phyloP scores from a whole-genome alignment of 2,888 invertebrate species.

The Drosophila meridiana region DNA sequence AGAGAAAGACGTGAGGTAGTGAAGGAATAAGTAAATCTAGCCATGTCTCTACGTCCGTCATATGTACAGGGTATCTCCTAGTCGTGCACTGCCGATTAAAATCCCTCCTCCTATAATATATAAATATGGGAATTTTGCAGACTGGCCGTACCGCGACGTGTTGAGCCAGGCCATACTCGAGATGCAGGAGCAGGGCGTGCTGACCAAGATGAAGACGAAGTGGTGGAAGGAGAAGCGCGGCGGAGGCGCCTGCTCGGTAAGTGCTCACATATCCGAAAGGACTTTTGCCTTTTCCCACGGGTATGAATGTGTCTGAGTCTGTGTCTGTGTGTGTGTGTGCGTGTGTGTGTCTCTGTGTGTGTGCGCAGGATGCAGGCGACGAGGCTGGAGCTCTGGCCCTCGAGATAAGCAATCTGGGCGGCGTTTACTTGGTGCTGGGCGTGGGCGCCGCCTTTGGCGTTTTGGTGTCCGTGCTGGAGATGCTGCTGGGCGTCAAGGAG shows the following conservation, averaged over 20 bases:
- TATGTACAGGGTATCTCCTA: background rate
- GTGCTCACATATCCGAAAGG: constrained; percentile 58
- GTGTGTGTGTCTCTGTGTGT: constrained; percentile 36
- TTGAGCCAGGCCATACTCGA: constrained; percentile 93
- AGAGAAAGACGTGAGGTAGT: too few species aligned
- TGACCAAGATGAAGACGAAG: constrained; percentile 91
- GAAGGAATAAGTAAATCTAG: too few species aligned
- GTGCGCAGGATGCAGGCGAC: constrained; percentile 77
- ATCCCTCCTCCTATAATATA: constrained; percentile 4
- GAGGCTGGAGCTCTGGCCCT: constrained; percentile 85
- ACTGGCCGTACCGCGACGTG: constrained; percentile 88
- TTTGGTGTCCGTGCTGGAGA: constrained; percentile 82
- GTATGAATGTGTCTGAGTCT: constrained; percentile 24
- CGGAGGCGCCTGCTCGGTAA: constrained; percentile 90
- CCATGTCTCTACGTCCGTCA: background rate
- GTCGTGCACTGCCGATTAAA: background rate
- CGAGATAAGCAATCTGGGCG: constrained; percentile 89
- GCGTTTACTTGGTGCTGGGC: constrained; percentile 88
- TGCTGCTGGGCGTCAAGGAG: constrained; percentile 83
- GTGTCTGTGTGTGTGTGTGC: background rate
- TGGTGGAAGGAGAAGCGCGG: constrained; percentile 96
- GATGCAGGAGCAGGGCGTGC: constrained; percentile 93
- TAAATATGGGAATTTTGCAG: constrained; percentile 51
- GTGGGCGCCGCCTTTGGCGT: constrained; percentile 85
- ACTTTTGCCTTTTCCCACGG: constrained; percentile 14